phyloP scores from a whole-genome alignment of 30 jellyfish, hydroid and myxozoan genomes.

The Catostylus mosaicus region DNA sequence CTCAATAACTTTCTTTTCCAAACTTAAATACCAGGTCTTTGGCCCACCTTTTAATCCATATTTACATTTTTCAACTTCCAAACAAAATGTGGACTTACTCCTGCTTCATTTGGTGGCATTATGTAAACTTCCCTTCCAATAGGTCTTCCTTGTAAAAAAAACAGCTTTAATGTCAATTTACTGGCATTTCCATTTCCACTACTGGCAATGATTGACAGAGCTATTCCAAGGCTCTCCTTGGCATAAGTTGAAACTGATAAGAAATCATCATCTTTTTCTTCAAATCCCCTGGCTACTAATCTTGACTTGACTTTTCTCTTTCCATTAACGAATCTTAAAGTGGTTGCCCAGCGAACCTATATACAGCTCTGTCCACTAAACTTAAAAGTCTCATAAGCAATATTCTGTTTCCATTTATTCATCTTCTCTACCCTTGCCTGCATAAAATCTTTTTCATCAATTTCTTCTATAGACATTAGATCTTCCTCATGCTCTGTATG shows the following conservation, averaged over 20 bases:
- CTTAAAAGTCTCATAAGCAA: conserved; percentile 23
- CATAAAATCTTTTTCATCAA: conserved; percentile 7
- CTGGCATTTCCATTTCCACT: neutral
- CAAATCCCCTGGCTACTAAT: conserved; percentile 63
- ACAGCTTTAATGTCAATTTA: neutral
- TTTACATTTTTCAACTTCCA: neutral
- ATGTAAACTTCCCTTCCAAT: neutral
- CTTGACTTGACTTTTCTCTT: conserved; percentile 21
- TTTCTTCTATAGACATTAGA: neutral
- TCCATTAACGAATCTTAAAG: conserved; percentile 4
- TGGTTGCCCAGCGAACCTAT: conserved; percentile 47
- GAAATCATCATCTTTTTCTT: conserved; percentile 7
- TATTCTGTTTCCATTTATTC: conserved; percentile 43
- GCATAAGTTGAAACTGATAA: neutral
- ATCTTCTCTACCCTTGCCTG: conserved; percentile 47
- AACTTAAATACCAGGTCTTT: neutral
- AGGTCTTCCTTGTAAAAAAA: neutral
- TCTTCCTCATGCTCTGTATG: too few species aligned
- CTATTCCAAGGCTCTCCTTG: neutral
- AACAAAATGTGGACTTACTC: neutral
- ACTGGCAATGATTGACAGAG: neutral
- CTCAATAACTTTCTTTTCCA: neutral
- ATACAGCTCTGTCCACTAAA: conserved; percentile 18
- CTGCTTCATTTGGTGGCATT: neutral
- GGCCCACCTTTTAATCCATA: neutral